Evolutionary conservation across 2,113 vertebrate genomes (phyloP), one percentile per base, ranked within the genome.

Genomic region (Ranitomeya imitator): DNA sequence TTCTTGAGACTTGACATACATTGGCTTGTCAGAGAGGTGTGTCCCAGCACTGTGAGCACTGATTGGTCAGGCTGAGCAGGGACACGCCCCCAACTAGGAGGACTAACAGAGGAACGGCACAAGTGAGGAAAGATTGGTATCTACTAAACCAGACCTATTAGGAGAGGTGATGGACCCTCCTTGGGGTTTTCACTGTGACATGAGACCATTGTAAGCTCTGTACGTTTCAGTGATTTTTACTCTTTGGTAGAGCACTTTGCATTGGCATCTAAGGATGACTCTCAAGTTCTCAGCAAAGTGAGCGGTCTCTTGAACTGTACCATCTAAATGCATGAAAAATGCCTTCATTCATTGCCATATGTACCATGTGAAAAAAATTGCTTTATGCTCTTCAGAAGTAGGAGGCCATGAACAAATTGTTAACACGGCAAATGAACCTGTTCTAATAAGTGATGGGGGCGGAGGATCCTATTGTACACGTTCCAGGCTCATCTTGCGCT

Each of bases 231-330:
- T 80, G 54, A 31, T 60, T 59, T 51, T 4, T n/a, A 9, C 18
- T n/a, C 23, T 23, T 55, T 18, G 55, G 12, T 8, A 52, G 59
- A 37, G 83, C 83, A 73, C 83, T 84, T 85, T 85, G 45, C 10
- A 19, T 37, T 26, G 57, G 13, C n/a, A 71, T 63, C 69, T 84
- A 21, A 79, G 2, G 21, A 21, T 79, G 10, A 54, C 51, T 10
- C 13, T 63, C 15, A 7, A 37, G 23, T 7, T 57, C n/a, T 59
- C 52, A 21, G 45, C 37, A 52, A 77, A 23, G 51, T 15, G n/a
- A 23, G 12, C 26, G 19, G 15, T 52, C 6, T 7, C 51, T 1
- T 23, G 13, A 1, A 13, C 52, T 79, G n/a, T 13, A 23, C 21
- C 12, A 8, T 21, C 52, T 55, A 12, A 6, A 26, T 31, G 69